Evolutionary conservation across 2,797 vertebrate species (phyloP).

Genomic region (Hephaestus fuliginosus): DNA sequence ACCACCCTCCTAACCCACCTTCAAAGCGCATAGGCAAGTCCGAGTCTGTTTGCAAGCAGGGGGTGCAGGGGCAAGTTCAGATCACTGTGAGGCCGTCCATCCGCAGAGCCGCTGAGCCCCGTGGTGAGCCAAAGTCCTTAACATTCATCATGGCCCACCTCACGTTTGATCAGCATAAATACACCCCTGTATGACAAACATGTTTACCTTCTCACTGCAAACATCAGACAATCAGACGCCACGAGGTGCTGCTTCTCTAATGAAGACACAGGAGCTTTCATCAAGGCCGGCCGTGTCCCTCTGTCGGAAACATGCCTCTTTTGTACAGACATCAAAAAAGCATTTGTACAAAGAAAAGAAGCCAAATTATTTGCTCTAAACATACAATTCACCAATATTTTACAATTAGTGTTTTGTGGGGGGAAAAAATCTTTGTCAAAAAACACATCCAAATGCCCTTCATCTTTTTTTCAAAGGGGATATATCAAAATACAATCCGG

Average conservation of each 20-base stretch:
- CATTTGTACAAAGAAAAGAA: conserved; percentile 52
- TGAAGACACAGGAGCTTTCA: conserved; percentile 79
- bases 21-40: conserved; percentile 84
- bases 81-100: conserved; percentile 3
- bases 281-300: conserved; percentile 58
- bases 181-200: conserved; percentile 75
- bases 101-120: conserved; percentile 23
- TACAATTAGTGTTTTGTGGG: conserved; percentile 58
- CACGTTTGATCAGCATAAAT: conserved; percentile 79
- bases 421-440: conserved; percentile 28
- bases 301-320: conserved; percentile 54
- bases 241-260: conserved; percentile 78
- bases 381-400: conserved; percentile 60
- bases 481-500: conserved; percentile 64
- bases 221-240: conserved; percentile 79
- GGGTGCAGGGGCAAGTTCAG: conserved; percentile 48
- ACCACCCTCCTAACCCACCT: conserved; percentile 83
- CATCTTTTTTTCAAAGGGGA: conserved; percentile 61
- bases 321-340: conserved; percentile 71
- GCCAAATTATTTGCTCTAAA: conserved; percentile 69
- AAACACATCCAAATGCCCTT: conserved; percentile 56
- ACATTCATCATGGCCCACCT: conserved; percentile 62
- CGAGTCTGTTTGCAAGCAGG: conserved; percentile 73
- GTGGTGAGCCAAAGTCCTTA: conserved; percentile 64
- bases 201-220: conserved; percentile 79